phyloP scores from a whole-genome alignment of 2,888 invertebrate genomes.

The Mongoloraphidia duomilia region DNA sequence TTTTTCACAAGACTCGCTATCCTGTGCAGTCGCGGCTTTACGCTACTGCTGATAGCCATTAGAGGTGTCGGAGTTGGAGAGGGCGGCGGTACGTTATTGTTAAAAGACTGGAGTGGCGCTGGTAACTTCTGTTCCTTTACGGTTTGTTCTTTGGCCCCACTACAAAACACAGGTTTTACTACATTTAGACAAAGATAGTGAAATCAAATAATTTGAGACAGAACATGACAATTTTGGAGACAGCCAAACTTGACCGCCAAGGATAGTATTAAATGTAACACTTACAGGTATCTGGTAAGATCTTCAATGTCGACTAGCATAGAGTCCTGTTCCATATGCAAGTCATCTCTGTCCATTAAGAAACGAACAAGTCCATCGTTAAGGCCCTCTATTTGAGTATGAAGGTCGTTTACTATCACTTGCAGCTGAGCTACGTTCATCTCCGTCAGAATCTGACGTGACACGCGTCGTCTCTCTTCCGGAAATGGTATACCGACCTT shows the following conservation, averaged over 20 bases:
- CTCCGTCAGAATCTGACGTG: constrained; percentile 72
- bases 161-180: constrained; percentile 20
- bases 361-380: constrained; percentile 83
- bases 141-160: constrained; percentile 36
- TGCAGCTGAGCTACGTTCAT: constrained; percentile 90
- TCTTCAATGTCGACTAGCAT: constrained; percentile 96
- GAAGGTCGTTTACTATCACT: constrained; percentile 88
- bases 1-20: constrained; percentile 33
- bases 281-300: constrained; percentile 78
- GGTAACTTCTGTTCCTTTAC: constrained; percentile 26
- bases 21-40: constrained; percentile 31
- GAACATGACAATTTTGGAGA: too few species aligned
- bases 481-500: constrained; percentile 75
- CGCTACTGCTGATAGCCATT: constrained; percentile 26
- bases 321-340: constrained; percentile 96
- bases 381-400: constrained; percentile 82
- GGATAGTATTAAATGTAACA: constrained; percentile 13
- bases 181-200: not conserved
- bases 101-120: constrained; percentile 19
- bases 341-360: constrained; percentile 83
- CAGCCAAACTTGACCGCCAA: too few species aligned
- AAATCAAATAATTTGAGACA: too few species aligned
- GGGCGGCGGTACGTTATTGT: constrained; percentile 25
- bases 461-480: constrained; percentile 67
- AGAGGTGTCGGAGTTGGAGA: constrained; percentile 28